Conservation (phyloP, 2,113 vertebrate genomes). For the Upupa epops region DNA sequence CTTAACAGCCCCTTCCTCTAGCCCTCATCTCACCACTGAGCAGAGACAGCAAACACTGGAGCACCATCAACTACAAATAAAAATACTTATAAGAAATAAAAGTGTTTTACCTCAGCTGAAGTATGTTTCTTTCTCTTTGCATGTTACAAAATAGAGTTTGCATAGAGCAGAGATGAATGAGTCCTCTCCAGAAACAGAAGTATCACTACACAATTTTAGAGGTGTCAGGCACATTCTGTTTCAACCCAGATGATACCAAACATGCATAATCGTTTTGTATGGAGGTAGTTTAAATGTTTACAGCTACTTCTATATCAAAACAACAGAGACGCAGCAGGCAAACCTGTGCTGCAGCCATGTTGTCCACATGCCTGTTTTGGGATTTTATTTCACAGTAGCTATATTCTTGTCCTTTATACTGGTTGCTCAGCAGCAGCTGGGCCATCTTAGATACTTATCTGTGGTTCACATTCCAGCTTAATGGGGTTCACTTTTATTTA, state of each 20-base stretch:
- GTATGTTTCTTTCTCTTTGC: not conserved
- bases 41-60: not conserved
- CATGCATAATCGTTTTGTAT: not conserved
- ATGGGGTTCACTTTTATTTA: too few relatives aligned
- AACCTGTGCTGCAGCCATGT: not conserved
- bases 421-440: not conserved
- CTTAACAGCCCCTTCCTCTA: not conserved
- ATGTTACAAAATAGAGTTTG: not conserved
- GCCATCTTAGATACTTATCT: not conserved
- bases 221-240: not conserved
- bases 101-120: not conserved
- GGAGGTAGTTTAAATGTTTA: not conserved
- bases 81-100: not conserved
- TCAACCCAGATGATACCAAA: not conserved
- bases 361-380: not conserved
- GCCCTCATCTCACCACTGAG: not conserved
- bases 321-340: not conserved
- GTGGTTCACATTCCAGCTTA: not conserved
- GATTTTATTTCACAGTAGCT: not conserved
- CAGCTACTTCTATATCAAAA: not conserved
- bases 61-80: not conserved
- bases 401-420: not conserved
- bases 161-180: not conserved
- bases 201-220: not conserved
- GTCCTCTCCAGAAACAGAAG: not conserved